Percentiles rank a stretch among this genome's conserved stretches.
Conservation (phyloP, 2,113 vertebrate species). For the Hippolais icterina region DNA sequence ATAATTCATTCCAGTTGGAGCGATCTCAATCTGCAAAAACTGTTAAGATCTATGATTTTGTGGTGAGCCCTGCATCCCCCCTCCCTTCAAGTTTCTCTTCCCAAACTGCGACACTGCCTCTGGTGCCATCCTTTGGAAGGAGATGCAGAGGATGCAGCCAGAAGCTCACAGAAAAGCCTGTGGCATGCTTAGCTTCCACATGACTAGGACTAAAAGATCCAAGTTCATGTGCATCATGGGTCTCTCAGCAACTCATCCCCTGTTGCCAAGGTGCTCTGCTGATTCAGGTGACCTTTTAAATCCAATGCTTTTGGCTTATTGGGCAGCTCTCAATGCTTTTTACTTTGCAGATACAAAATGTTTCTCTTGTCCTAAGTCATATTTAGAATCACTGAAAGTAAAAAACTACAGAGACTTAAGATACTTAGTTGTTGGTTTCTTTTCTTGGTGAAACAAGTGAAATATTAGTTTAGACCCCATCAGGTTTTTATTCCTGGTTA, state of each 20-base stretch:
- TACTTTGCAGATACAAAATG: constrained; percentile 47
- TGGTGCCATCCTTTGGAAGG: constrained; percentile 16
- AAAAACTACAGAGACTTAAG: neutral
- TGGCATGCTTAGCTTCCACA: constrained; percentile 32
- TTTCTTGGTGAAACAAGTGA: neutral
- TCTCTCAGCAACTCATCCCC: constrained; percentile 68
- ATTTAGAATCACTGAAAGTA: neutral
- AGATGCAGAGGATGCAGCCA: neutral
- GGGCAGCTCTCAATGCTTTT: constrained; percentile 43
- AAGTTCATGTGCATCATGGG: constrained; percentile 48
- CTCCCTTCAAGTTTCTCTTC: neutral
- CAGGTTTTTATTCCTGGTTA: neutral
- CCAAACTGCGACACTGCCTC: neutral
- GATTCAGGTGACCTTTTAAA: constrained; percentile 68
- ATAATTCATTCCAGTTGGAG: neutral
- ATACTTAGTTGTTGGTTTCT: neutral
- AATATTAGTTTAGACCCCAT: neutral
- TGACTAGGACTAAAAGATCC: constrained; percentile 54
- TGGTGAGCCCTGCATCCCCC: neutral
- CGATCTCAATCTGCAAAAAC: neutral
- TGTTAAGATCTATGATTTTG: neutral
- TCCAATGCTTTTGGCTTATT: constrained; percentile 52
- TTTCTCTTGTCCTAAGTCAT: constrained; percentile 37
- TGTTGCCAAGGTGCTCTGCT: constrained; percentile 67
- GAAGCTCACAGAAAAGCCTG: constrained; percentile 16